These are phyloP conservation scores for Temnothorax unifasciatus DNA, from an alignment of 2,888 invertebrate genomes.

Conservation along the genomic window DNA sequence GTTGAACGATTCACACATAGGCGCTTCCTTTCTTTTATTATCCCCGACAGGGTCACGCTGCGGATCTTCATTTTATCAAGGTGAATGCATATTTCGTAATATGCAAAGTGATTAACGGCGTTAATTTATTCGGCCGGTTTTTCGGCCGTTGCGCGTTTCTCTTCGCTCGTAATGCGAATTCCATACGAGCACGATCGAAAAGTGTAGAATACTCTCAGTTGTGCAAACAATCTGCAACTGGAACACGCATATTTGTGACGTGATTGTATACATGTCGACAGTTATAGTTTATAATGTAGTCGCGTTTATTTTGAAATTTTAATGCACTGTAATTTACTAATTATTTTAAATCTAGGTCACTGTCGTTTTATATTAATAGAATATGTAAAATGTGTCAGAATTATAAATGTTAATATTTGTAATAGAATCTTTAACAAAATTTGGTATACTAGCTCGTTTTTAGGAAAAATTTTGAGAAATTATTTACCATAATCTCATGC, in stretches of 20 bases:
- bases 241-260: constrained; percentile 41
- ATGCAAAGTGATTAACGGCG: not conserved
- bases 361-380: not conserved
- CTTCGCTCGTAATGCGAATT: not conserved
- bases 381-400: not conserved
- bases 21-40: constrained; percentile 27
- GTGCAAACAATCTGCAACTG: constrained; percentile 49
- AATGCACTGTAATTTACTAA: constrained; percentile 23
- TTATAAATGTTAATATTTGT: not conserved
- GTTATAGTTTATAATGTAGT: constrained; percentile 29
- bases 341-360: not conserved
- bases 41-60: not conserved
- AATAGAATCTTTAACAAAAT: not conserved
- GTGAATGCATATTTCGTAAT: constrained; percentile 27
- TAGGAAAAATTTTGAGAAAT: not conserved
- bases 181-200: not conserved
- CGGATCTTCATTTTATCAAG: not conserved
- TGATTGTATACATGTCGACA: not conserved
- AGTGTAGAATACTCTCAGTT: constrained; percentile 28
- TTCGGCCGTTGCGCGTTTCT: not conserved
- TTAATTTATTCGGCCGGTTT: constrained; percentile 20
- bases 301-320: constrained; percentile 58
- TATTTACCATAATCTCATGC: not conserved
- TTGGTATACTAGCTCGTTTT: not conserved
- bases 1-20: not conserved